phyloP scores from a whole-genome alignment of 1,140 invertebrate species.

The Nylanderia fulva region DNA sequence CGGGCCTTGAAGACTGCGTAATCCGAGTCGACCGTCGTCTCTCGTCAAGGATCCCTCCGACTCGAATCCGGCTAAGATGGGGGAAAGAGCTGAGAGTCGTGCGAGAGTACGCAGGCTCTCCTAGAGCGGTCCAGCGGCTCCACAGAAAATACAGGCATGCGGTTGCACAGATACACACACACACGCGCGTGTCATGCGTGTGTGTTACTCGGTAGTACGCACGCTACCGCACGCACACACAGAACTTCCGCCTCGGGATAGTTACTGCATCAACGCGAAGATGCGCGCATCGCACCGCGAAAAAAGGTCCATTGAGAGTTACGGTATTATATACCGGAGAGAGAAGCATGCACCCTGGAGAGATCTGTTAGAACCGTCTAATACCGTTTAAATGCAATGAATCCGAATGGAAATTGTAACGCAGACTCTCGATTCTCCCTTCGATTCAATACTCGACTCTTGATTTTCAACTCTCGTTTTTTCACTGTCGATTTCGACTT shows the following conservation, averaged over 20 bases:
- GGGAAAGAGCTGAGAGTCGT: not conserved
- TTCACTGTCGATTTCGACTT: not conserved
- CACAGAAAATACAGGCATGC: slow-evolving; percentile 54
- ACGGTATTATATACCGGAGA: slow-evolving; percentile 60
- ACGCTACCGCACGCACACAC: slow-evolving; percentile 51
- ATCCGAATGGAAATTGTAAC: not conserved
- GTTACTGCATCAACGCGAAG: slow-evolving; percentile 29
- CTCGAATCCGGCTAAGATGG: slow-evolving; percentile 12
- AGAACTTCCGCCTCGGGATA: slow-evolving; percentile 56
- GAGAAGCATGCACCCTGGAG: slow-evolving; percentile 45
- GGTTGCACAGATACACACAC: slow-evolving; percentile 30
- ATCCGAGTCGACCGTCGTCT: slow-evolving; percentile 68
- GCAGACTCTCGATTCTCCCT: slow-evolving; percentile 1
- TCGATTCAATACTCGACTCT: not conserved
- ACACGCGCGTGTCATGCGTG: slow-evolving; percentile 10
- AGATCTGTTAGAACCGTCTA: slow-evolving; percentile 60
- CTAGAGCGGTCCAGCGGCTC: slow-evolving; percentile 72
- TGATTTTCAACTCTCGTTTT: not conserved
- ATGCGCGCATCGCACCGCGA: slow-evolving; percentile 46
- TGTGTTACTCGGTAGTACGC: slow-evolving; percentile 45
- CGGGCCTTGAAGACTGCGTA: slow-evolving; percentile 70
- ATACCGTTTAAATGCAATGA: slow-evolving; percentile 26
- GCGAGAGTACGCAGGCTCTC: slow-evolving; percentile 24
- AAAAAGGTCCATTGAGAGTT: slow-evolving; percentile 69
- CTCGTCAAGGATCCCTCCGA: slow-evolving; percentile 68